phyloP scores from a whole-genome alignment of 2,797 vertebrate species.

The Notoglanidium macrostoma region DNA sequence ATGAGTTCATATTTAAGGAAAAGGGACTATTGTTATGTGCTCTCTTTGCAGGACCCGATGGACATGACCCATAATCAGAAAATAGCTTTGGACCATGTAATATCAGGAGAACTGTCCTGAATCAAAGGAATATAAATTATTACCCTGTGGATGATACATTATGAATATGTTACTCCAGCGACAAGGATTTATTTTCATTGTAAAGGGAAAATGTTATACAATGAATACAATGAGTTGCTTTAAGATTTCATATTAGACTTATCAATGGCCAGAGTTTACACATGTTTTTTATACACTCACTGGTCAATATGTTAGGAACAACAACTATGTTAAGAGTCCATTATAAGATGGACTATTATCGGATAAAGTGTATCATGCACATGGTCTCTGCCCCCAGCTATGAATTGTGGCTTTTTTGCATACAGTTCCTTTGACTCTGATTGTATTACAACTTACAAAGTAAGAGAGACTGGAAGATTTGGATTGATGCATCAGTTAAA shows the following conservation, averaged over 20 bases:
- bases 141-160: not conserved
- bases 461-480: not conserved
- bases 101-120: conserved; percentile 24
- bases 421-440: too few relatives aligned
- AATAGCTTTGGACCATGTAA: conserved; percentile 13
- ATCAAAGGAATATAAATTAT: not conserved
- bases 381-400: not conserved
- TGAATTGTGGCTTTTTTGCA: too few relatives aligned
- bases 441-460: too few relatives aligned
- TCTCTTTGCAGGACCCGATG: not conserved
- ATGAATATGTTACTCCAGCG: not conserved
- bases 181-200: not conserved
- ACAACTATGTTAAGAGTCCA: not conserved
- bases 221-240: not conserved
- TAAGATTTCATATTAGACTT: not conserved
- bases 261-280: not conserved
- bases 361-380: not conserved
- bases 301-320: not conserved
- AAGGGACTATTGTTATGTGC: not conserved
- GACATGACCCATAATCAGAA: conserved; percentile 25
- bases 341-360: not conserved
- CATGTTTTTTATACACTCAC: not conserved
- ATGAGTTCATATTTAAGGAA: not conserved
- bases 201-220: not conserved
- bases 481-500: not conserved